Evolutionary conservation across 2,888 invertebrate species (phyloP).

Genomic region (Orthonevra nobilis): DNA sequence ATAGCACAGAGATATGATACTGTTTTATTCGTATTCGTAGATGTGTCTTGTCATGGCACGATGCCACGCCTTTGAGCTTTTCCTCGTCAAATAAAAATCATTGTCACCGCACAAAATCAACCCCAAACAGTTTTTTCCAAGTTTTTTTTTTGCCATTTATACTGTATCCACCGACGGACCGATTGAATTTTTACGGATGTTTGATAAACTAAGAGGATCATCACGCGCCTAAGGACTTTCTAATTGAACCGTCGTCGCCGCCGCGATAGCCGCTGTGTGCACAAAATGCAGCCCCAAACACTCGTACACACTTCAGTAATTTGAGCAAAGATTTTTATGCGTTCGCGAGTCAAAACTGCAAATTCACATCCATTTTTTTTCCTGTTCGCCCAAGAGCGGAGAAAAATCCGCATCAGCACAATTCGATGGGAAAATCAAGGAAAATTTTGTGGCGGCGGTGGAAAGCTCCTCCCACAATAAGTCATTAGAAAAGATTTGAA

Average conservation of each 20-base stretch:
- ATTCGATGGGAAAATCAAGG: constrained; percentile 29
- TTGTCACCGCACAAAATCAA: constrained; percentile 70
- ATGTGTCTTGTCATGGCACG: constrained; percentile 69
- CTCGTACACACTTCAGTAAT: constrained; percentile 58
- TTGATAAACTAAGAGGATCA: constrained; percentile 24
- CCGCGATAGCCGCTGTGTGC: constrained; percentile 26
- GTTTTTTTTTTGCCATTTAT: not conserved
- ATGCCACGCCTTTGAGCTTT: constrained; percentile 70
- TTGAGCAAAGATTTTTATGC: constrained; percentile 55
- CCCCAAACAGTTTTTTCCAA: constrained; percentile 44
- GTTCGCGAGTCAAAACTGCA: constrained; percentile 46
- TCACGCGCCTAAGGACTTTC: constrained; percentile 31
- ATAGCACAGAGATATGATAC: constrained; percentile 70
- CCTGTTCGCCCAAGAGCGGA: no score
- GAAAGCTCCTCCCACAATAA: constrained; percentile 68
- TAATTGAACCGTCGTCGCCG: constrained; percentile 48
- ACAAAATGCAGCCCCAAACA: constrained; percentile 49
- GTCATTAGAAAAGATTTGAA: constrained; percentile 51
- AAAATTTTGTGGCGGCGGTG: constrained; percentile 50
- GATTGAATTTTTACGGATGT: constrained; percentile 19
- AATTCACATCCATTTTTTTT: constrained; percentile 66
- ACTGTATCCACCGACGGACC: constrained; percentile 46
- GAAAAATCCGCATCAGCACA: constrained; percentile 23
- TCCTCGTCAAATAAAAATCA: constrained; percentile 70
- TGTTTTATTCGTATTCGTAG: constrained; percentile 70